Evolutionary conservation across 2,113 vertebrate genomes (phyloP).

Genomic region (Muntiacus reevesi): DNA sequence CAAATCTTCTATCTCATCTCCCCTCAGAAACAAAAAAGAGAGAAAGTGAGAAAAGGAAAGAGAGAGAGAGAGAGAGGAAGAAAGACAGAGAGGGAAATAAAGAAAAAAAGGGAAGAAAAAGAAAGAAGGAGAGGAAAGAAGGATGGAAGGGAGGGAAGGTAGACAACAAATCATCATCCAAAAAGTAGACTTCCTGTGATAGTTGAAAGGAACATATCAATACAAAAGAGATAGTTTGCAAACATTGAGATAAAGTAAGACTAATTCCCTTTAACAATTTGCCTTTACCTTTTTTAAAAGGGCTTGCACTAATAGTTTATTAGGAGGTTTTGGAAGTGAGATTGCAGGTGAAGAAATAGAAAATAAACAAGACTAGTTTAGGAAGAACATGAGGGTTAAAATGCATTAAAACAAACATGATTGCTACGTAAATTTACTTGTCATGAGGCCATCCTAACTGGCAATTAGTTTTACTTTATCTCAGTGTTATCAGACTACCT

Average conservation of each 20-base stretch:
- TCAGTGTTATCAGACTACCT: neutral
- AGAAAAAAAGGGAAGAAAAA: neutral
- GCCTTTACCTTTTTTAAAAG: neutral
- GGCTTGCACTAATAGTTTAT: neutral
- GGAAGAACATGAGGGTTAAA: neutral
- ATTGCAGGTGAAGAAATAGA: neutral
- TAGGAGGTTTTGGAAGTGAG: neutral
- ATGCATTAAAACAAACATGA: neutral
- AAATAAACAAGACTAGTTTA: neutral
- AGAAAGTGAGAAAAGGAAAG: fast-evolving
- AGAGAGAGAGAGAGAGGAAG: fast-evolving
- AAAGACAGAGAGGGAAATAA: fast-evolving
- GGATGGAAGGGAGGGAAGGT: fast-evolving
- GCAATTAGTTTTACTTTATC: neutral
- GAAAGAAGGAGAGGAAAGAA: neutral
- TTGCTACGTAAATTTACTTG: neutral
- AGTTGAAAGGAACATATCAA: neutral
- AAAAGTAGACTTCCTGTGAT: neutral
- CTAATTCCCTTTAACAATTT: neutral
- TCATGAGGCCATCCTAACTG: neutral
- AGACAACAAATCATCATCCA: neutral
- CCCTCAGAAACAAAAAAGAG: neutral
- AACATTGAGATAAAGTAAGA: neutral
- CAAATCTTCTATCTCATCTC: neutral
- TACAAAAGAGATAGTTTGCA: neutral